These are phyloP conservation scores for Ceratothoa steindachneri DNA, from an alignment of 2,888 invertebrate species.

Conservation along the genomic window DNA sequence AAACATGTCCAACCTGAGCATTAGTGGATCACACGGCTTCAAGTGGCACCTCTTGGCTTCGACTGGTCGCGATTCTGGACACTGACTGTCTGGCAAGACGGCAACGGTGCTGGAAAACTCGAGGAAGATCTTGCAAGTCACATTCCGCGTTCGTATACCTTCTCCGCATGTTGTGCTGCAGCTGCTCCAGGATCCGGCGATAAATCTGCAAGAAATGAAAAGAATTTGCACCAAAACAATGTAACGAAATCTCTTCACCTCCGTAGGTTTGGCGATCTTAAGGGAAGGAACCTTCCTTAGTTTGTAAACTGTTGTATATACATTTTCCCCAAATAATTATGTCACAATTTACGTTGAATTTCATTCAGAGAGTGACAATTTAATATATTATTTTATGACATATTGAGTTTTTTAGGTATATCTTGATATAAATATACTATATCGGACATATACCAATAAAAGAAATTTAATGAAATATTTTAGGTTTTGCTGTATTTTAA, in stretches of 20 bases:
- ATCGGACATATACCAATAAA: too few species aligned
- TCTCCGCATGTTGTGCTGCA: constrained; percentile 91
- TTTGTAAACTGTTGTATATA: too few species aligned
- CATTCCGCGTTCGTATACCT: constrained; percentile 66
- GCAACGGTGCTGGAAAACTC: constrained; percentile 86
- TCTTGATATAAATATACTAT: too few species aligned
- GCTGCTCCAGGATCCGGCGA: constrained; percentile 56
- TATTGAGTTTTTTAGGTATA: too few species aligned
- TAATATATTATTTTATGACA: too few species aligned
- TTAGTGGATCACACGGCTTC: constrained; percentile 62
- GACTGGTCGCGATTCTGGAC: constrained; percentile 76
- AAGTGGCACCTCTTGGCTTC: constrained; percentile 75
- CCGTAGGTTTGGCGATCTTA: not conserved
- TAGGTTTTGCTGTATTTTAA: too few species aligned
- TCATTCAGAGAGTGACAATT: too few species aligned
- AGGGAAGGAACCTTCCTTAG: not conserved
- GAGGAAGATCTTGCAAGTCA: constrained; percentile 90
- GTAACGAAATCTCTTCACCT: not conserved
- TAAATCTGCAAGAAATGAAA: constrained; percentile 48
- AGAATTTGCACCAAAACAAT: not conserved
- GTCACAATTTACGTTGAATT: too few species aligned
- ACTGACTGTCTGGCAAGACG: constrained; percentile 79
- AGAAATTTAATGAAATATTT: too few species aligned
- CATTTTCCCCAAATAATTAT: too few species aligned
- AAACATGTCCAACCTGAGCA: not conserved